These are phyloP conservation scores for Aphelocoma coerulescens DNA, from an alignment of 2,113 vertebrate species.

Conservation along the genomic window DNA sequence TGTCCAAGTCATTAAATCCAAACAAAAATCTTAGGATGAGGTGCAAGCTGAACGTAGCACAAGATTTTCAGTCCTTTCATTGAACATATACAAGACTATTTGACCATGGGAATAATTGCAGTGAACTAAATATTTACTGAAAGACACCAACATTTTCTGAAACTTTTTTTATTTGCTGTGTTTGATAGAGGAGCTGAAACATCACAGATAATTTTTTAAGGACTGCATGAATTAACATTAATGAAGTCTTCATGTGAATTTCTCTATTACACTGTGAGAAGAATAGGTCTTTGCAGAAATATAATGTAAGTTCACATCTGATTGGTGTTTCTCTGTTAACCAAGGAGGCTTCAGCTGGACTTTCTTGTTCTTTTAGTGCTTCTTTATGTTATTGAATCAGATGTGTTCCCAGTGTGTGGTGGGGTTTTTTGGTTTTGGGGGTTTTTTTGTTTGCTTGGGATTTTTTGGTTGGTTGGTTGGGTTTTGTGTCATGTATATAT, in stretches of 20 bases:
- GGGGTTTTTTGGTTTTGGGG: no score
- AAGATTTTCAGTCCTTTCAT: neutral
- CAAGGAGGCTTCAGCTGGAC: rapidly evolving
- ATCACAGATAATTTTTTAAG: neutral
- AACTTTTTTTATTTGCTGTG: neutral
- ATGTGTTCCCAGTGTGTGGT: neutral
- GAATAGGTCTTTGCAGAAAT: neutral
- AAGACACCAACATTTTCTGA: neutral
- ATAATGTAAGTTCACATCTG: neutral
- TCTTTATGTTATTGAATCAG: neutral
- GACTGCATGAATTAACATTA: neutral
- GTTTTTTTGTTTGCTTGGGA: no score
- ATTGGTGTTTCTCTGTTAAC: neutral
- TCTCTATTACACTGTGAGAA: neutral
- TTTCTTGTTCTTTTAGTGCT: neutral
- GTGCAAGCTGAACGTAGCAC: neutral
- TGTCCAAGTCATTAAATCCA: neutral
- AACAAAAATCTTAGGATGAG: neutral
- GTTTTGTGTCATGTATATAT: neutral
- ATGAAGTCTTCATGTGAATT: neutral
- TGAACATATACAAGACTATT: neutral
- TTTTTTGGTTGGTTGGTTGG: neutral
- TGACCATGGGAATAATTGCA: neutral
- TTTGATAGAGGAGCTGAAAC: neutral
- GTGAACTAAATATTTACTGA: neutral